Base-by-base conservation (phyloP, 1,140 invertebrate genomes). In the Paraescarpia echinospica region DNA sequence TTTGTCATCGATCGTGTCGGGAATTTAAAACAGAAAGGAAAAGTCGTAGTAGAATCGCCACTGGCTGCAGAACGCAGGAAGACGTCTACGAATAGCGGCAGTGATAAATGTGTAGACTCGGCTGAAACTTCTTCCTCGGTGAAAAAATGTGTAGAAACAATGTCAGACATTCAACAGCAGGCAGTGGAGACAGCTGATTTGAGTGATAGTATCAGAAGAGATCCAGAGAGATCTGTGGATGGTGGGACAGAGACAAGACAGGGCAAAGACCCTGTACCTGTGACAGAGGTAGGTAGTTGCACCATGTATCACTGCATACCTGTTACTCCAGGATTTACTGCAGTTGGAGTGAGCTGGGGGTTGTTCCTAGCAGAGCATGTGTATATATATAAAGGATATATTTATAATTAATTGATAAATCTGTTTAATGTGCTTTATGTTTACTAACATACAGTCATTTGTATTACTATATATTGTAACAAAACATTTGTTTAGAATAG, bases 11-110 rank as follows among this genome's bases (percentile, higher is more conserved):
- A 90, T 90, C 14, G 35, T 9, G 90, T 34, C 35, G 90, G 35
- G 90, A 90, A 34, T 90, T 34, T 41, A n/a, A 90, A 34, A 34
- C 33, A 90, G 18, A 90, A 90, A 22, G 90, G 90, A 2, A 90
- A 90, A 90, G 90, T 41, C 14, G 90, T 90, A 33, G 90, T 34
- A 5, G 34, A 90, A 77, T 77, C 59, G 14, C 59, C 59, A 77
- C 22, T 77, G 59, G 59, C 59, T 27, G 59, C 59, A 77, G 59
- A 77, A 2, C 27, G 18, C 59, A 77, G 59, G 59, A 77, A 77
- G 22, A 77, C 59, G 22, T 77, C 59, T 77, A 77, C 59, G 59
- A 77, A 77, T 31, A 77, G 59, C 22, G 18, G 18, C 14, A 77
- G 59, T 77, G 59, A 77, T 27, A 77, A 4, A 27, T 31, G 27